Evolutionary conservation across 2,888 invertebrate genomes (phyloP).

Genomic region (Gari tellinella): DNA sequence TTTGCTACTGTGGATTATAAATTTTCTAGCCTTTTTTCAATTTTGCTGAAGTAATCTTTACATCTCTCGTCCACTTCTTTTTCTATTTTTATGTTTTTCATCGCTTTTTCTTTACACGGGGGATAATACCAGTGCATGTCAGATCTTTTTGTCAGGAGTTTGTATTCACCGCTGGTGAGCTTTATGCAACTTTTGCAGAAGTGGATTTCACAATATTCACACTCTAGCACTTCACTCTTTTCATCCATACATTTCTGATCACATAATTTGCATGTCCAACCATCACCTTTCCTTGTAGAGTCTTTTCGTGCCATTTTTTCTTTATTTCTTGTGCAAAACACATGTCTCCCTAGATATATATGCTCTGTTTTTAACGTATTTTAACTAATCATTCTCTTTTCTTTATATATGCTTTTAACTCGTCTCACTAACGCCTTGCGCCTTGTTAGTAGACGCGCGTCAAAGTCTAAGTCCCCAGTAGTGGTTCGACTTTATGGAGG

Average conservation of each 20-base stretch:
- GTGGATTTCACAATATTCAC: background rate
- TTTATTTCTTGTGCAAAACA: too few species aligned
- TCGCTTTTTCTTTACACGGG: slow-evolving; percentile 4
- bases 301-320: too few species aligned
- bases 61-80: slow-evolving; percentile 2
- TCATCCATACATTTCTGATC: slow-evolving; percentile 6
- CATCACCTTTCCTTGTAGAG: background rate
- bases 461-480: too few species aligned
- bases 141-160: background rate
- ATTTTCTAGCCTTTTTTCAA: background rate
- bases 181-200: slow-evolving; percentile 7
- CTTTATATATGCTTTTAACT: too few species aligned
- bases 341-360: too few species aligned
- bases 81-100: slow-evolving; percentile 7
- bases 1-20: background rate
- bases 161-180: background rate
- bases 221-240: background rate
- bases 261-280: slow-evolving; percentile 5
- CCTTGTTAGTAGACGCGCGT: too few species aligned
- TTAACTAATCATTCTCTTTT: too few species aligned
- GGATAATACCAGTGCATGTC: slow-evolving; percentile 15
- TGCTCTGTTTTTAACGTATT: too few species aligned
- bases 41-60: slow-evolving; percentile 1
- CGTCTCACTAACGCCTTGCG: too few species aligned
- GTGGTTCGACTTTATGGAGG: too few species aligned